These are phyloP conservation scores for Numenius arquata DNA, from an alignment of 2,113 vertebrate species.

Conservation along the genomic window DNA sequence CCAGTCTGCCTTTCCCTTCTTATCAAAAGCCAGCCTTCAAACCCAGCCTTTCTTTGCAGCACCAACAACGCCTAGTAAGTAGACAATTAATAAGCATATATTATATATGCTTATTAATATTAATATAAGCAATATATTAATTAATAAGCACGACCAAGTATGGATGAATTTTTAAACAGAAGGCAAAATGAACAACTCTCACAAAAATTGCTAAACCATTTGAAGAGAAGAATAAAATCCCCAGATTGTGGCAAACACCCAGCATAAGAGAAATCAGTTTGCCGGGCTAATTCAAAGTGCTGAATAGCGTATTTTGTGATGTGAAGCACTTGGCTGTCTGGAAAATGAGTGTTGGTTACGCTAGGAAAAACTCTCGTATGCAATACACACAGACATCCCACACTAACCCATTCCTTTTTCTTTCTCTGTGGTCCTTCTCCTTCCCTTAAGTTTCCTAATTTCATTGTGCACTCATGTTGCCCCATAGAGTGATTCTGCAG, in stretches of 20 bases:
- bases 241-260: background rate
- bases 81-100: no score
- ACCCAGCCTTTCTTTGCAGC: background rate
- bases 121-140: no score
- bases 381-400: background rate
- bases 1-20: background rate
- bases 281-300: background rate
- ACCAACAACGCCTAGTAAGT: background rate
- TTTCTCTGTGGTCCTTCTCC: background rate
- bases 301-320: background rate
- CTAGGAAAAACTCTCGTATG: background rate
- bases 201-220: background rate
- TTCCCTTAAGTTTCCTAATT: background rate
- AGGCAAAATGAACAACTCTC: background rate
- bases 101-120: no score
- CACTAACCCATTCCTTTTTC: background rate
- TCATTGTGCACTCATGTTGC: background rate
- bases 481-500: background rate
- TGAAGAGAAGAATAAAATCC: background rate
- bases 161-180: background rate
- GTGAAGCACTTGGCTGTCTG: background rate
- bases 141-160: accelerated
- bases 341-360: background rate
- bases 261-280: background rate
- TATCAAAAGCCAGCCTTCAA: background rate